Evolutionary conservation across 2,888 invertebrate species (phyloP).

Genomic region (Tetanocera ferruginea): DNA sequence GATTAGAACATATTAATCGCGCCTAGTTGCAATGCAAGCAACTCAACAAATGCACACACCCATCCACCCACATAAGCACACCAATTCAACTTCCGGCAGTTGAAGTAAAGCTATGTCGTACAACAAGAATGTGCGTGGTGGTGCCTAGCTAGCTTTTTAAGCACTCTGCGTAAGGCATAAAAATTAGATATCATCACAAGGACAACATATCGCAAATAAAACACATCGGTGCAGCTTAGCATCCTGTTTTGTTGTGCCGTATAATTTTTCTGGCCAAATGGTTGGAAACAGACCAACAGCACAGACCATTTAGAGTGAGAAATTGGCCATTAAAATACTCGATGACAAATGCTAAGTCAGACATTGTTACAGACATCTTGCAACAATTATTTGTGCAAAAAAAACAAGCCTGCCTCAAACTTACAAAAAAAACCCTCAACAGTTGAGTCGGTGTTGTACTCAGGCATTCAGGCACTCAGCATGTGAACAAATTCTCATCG

Average conservation of each 20-base stretch:
- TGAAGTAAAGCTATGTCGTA: background rate
- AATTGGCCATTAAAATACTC: constrained; percentile 65
- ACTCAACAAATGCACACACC: background rate
- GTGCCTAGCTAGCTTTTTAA: too few species aligned
- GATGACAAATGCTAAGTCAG: constrained; percentile 58
- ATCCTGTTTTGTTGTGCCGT: constrained; percentile 4
- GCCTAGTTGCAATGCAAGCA: background rate
- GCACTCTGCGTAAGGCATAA: too few species aligned
- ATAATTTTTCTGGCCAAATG: constrained; percentile 25
- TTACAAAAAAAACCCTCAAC: background rate
- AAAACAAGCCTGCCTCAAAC: background rate
- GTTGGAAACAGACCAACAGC: background rate
- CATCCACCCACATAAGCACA: background rate
- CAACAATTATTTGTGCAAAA: constrained; percentile 41
- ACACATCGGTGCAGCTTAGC: constrained; percentile 27
- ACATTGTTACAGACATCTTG: constrained; percentile 35
- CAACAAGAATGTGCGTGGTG: too few species aligned
- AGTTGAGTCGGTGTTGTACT: background rate
- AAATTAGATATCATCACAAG: too few species aligned
- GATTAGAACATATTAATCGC: constrained; percentile 57
- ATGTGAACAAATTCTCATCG: constrained; percentile 63
- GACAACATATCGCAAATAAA: constrained; percentile 22
- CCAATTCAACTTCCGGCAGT: constrained; percentile 14
- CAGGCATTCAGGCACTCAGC: constrained; percentile 39
- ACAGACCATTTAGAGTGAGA: constrained; percentile 65